These are phyloP conservation scores for Lampropteryx suffumata DNA, from an alignment of 2,888 invertebrate genomes.

Conservation along the genomic window DNA sequence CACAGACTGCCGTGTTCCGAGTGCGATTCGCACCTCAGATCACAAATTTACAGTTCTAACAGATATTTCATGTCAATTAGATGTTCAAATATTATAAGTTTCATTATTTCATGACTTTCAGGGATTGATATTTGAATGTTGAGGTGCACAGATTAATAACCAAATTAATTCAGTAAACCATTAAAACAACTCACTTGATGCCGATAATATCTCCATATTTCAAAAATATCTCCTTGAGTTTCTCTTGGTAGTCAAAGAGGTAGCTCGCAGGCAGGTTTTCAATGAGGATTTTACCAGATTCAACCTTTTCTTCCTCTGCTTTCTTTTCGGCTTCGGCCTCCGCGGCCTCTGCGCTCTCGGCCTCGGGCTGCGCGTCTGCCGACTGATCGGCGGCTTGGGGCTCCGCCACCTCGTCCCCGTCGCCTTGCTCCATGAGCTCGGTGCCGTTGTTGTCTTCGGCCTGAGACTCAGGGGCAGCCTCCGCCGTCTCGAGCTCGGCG, in stretches of 20 bases:
- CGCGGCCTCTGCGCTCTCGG: conserved; percentile 41
- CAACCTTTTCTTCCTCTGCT: conserved; percentile 68
- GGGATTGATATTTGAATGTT: conserved; percentile 81
- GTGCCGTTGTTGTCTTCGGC: conserved; percentile 67
- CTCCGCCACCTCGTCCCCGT: conserved; percentile 39
- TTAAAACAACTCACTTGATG: conserved; percentile 65
- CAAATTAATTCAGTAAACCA: conserved; percentile 34
- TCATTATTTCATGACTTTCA: conserved; percentile 40
- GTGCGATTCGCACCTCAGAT: conserved; percentile 59
- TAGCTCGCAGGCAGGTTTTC: conserved; percentile 75
- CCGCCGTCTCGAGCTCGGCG: conserved; percentile 51
- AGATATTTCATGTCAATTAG: conserved; percentile 23
- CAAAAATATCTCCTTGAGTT: conserved; percentile 76
- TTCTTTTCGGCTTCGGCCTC: conserved; percentile 53
- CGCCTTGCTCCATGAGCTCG: conserved; percentile 49
- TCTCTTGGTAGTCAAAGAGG: conserved; percentile 78
- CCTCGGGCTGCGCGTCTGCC: conserved; percentile 35
- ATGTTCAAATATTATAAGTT: conserved; percentile 21
- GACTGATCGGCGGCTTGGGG: conserved; percentile 31
- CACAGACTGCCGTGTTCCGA: conserved; percentile 51
- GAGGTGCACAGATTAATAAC: conserved; percentile 33
- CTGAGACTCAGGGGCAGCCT: conserved; percentile 46
- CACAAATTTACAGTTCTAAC: conserved; percentile 40
- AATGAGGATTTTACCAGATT: conserved; percentile 77
- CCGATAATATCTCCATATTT: conserved; percentile 70